phyloP scores from a whole-genome alignment of 1,140 invertebrate genomes.

The Megathymus violae region DNA sequence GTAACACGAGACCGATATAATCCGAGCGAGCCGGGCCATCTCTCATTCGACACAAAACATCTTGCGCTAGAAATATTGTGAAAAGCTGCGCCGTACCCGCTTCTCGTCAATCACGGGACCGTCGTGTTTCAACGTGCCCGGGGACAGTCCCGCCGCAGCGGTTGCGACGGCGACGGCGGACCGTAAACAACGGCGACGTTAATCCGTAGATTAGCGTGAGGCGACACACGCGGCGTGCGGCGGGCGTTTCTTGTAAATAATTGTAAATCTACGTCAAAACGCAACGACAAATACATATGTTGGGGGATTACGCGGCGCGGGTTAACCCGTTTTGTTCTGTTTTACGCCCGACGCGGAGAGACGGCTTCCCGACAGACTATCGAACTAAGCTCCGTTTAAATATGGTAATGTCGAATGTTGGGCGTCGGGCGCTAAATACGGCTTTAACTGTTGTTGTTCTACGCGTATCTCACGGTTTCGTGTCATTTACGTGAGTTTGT shows the following conservation, averaged over 20 bases:
- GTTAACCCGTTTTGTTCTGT: conserved; percentile 73
- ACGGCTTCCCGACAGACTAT: conserved; percentile 61
- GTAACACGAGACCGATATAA: conserved; percentile 60
- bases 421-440: conserved; percentile 64
- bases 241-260: conserved; percentile 74
- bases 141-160: conserved; percentile 67
- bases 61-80: conserved; percentile 76
- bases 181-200: conserved; percentile 69
- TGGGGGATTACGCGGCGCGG: conserved; percentile 60
- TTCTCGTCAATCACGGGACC: conserved; percentile 62
- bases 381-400: conserved; percentile 66
- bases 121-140: conserved; percentile 60
- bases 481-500: conserved; percentile 22
- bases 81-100: conserved; percentile 59
- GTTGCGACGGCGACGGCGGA: conserved; percentile 59
- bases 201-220: conserved; percentile 71
- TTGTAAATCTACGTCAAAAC: conserved; percentile 82
- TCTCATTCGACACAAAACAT: conserved; percentile 76
- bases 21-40: conserved; percentile 57
- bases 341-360: conserved; percentile 61
- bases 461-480: conserved; percentile 43
- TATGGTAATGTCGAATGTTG: conserved; percentile 59
- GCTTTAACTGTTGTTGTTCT: conserved; percentile 50
- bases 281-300: conserved; percentile 79
- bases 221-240: conserved; percentile 58